Evolutionary conservation across 2,113 vertebrate species (phyloP), one percentile per base, ranked within the genome.

Genomic region (Heloderma charlesbogerti): DNA sequence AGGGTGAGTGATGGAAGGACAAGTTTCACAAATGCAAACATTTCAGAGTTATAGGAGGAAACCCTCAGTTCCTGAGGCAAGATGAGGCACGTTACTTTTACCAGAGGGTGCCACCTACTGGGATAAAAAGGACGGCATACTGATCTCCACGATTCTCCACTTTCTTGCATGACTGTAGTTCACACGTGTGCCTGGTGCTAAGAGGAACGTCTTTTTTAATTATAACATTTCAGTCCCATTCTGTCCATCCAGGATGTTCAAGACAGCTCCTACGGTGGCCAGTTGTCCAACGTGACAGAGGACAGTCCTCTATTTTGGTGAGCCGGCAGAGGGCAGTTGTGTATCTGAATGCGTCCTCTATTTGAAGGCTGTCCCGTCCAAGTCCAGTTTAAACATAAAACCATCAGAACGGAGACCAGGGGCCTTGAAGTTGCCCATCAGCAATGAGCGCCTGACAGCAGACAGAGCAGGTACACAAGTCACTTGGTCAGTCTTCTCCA

Each of bases 21-120:
- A 60, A 12, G 7, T 89, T 83, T 15, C 15, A n/a, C 9, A 48
- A 71, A 40, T 31, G 37, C 37, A 34, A 83, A 63, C 3, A 20
- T n/a, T 84, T 66, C 31, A 29, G 54, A 74, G 48, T 74, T 31
- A 40, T 54, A 40, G 80, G 20, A 84, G 27, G 80, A 84, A 75
- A 45, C 54, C n/a, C 3, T 43, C 29, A 13, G 1, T 63, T 75
- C 40, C 40, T n/a, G 40, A n/a, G 78, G 31, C 31, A 67, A 25
- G 34, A 27, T 6, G 8, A 67, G 27, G 27, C 6, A 29, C 57
- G 20, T 34, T 66, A 77, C 57, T 66, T 54, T 90, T 90, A 29
- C 82, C 40, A 69, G 45, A 78, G 72, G 71, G 60, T 71, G 80
- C 80, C 60, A 88, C 66, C 80, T 88, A 31, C 72, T 79, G 48